Evolutionary conservation across 2,797 vertebrate species (phyloP), one percentile per base, ranked within the genome.

Genomic region (Chloroceryle inda): DNA sequence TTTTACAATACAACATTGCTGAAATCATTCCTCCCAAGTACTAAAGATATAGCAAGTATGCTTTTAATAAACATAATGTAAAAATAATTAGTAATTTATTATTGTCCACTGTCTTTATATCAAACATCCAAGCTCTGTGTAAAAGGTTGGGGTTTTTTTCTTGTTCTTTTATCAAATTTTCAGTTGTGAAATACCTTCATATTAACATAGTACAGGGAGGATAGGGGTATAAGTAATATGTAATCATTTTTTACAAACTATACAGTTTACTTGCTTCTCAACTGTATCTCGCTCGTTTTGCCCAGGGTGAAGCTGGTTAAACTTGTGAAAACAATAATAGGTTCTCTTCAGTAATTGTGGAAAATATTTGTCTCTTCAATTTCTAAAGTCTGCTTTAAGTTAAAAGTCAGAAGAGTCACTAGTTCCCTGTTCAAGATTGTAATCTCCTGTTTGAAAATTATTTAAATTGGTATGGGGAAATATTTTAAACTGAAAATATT

Each of bases 1-100:
- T 96, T 93, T 96, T 89, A 81, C 64, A 74, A 84, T 69, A 95
- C 94, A 96, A 69, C 44, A 58, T 94, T 96, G 83, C 89, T 80
- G 73, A 96, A 97, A 81, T 84, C 19, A 72, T 69, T 94, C 80
- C 33, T 56, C 53, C 86, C 53, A 94, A 91, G 56, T 79, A 88
- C 75, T 97, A 96, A 96, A 74, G 67, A 49, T 47, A 84, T 95
- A 96, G 69, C 85, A 91, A 71, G 75, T 96, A 77, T 61, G 13
- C 72, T 96, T 97, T 95, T 91, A 96, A 92, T 72, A 89, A 86
- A 37, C 4, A 8, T 76, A 71, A 16, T 93, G 50, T 73, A 53
- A 86, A 86, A 92, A 58, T 49, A 81, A 92, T 97, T 96, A 94
- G 72, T 89, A 88, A 88, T 89, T 90, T 81, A 79, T 89, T 91